Percentiles rank a stretch among this genome's conserved stretches.
These are phyloP conservation scores for Lordiphosa fenestrarum DNA, from an alignment of 2,888 invertebrate species.

Conservation along the genomic window DNA sequence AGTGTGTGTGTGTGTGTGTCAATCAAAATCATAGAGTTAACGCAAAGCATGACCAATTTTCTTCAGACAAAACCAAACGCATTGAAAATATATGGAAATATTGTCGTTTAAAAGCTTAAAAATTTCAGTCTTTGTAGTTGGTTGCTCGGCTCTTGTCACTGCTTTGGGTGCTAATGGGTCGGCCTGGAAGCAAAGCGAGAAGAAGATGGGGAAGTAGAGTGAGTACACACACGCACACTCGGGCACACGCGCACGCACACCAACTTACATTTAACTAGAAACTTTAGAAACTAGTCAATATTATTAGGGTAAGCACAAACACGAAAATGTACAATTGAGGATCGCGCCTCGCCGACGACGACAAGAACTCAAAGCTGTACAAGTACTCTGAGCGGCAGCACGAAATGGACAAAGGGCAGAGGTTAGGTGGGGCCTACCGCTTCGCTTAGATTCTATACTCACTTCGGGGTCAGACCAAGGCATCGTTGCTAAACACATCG, in stretches of 20 bases:
- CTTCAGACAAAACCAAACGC: conserved; percentile 19
- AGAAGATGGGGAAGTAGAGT: background rate
- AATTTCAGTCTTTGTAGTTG: conserved; percentile 80
- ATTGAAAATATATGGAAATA: conserved; percentile 77
- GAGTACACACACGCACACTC: too few relatives aligned
- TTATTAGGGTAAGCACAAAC: conserved; percentile 47
- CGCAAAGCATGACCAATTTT: conserved; percentile 38
- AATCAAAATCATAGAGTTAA: conserved; percentile 15
- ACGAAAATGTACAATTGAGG: conserved; percentile 60
- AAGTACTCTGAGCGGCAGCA: conserved; percentile 58
- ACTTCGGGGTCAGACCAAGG: conserved; percentile 80
- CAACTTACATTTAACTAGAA: conserved; percentile 61
- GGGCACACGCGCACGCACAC: background rate
- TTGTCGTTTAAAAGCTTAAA: conserved; percentile 81
- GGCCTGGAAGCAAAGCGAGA: background rate
- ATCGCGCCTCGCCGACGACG: conserved; percentile 54
- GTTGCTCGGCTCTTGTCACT: conserved; percentile 45
- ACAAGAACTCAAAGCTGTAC: conserved; percentile 62
- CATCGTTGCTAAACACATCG: conserved; percentile 79
- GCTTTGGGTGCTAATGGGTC: conserved; percentile 1
- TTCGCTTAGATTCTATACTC: conserved; percentile 46
- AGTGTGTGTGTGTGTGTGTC: conserved; percentile 11
- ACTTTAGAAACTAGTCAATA: conserved; percentile 61
- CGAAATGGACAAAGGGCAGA: conserved; percentile 14
- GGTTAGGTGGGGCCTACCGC: too few relatives aligned